Conservation (phyloP, 2,888 invertebrate species). For the Taenaris catops region DNA sequence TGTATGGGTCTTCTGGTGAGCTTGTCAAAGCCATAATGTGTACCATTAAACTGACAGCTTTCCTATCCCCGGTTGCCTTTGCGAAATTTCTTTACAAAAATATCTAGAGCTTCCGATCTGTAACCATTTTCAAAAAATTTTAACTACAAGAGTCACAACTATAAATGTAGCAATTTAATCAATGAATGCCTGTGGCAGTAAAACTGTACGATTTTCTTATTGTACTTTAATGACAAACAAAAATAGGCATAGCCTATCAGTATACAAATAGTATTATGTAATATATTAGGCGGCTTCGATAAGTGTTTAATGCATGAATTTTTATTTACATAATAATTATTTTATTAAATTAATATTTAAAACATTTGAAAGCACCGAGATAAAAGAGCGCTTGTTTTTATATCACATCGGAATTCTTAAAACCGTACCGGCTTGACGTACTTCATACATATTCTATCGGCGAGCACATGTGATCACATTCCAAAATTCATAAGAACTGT, state of each 20-base stretch:
- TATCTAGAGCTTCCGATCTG: too few relatives aligned
- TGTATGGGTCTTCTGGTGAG: too few relatives aligned
- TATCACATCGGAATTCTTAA: slow-evolving; percentile 13
- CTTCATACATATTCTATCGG: slow-evolving; percentile 17
- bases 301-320: not conserved
- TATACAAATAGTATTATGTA: too few relatives aligned
- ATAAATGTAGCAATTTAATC: too few relatives aligned
- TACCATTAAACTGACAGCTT: too few relatives aligned
- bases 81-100: too few relatives aligned
- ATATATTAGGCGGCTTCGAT: not conserved
- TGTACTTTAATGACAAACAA: too few relatives aligned
- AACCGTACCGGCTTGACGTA: slow-evolving; percentile 15
- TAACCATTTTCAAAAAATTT: too few relatives aligned
- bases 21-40: too few relatives aligned
- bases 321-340: not conserved
- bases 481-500: slow-evolving; percentile 16
- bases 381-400: slow-evolving; percentile 10
- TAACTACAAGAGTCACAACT: too few relatives aligned
- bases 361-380: slow-evolving; percentile 1
- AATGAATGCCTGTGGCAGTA: not conserved
- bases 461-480: slow-evolving; percentile 15
- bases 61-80: too few relatives aligned
- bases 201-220: not conserved
- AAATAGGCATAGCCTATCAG: too few relatives aligned
- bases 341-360: not conserved